A percentile compares a stretch with the other conserved stretches of the same genome.
Conservation (phyloP, 1,140 invertebrate species). For the Cydia splendana region DNA sequence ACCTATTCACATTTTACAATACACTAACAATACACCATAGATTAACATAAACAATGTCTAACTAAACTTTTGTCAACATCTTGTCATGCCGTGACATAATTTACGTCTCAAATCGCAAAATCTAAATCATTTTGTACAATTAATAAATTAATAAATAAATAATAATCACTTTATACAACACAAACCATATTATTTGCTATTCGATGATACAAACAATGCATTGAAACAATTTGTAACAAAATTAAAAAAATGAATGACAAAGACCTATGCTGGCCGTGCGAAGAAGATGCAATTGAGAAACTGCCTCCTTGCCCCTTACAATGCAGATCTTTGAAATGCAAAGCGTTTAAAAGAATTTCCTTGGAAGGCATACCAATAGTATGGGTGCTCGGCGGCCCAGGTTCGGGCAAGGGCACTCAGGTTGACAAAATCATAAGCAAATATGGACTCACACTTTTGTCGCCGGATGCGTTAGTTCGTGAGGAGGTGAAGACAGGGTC, state of each 20-base stretch:
- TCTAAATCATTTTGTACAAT: background rate
- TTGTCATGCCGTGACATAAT: background rate
- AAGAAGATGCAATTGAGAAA: background rate
- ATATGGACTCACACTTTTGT: constrained; percentile 93
- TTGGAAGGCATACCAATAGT: constrained; percentile 79
- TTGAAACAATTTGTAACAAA: background rate
- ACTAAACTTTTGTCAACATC: too few species aligned
- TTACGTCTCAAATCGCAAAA: background rate
- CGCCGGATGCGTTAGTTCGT: constrained; percentile 94
- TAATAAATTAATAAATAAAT: background rate
- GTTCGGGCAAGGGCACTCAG: constrained; percentile 95
- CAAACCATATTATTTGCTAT: background rate
- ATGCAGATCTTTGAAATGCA: constrained; percentile 11
- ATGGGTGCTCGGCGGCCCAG: constrained; percentile 92
- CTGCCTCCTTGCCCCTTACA: constrained; percentile 20
- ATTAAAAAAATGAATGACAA: constrained; percentile 6
- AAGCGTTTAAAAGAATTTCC: background rate
- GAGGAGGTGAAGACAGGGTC: constrained; percentile 94
- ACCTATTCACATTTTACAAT: too few species aligned
- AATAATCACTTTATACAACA: too few species aligned
- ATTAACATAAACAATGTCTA: too few species aligned
- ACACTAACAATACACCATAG: too few species aligned
- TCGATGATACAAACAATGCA: background rate
- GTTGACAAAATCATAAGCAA: constrained; percentile 93
- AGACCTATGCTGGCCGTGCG: constrained; percentile 2